Conservation (phyloP, 2,113 vertebrate genomes). For the Poeciliopsis occidentalis region DNA sequence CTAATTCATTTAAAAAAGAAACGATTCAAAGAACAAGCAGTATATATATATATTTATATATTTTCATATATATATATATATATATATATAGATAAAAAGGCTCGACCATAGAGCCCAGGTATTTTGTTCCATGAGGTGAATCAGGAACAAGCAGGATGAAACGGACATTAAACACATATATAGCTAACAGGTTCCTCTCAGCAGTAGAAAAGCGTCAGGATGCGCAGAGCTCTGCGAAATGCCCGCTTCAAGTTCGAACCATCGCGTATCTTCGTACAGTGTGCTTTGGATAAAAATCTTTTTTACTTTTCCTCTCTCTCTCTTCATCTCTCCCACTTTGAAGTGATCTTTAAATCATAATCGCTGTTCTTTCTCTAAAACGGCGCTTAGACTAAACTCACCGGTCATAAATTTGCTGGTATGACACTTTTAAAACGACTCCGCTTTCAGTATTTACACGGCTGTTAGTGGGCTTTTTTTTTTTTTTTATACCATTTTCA, state of each 20-base stretch:
- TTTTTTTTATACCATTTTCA: conserved; percentile 63
- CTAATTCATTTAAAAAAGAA: conserved; percentile 83
- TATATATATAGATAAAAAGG: conserved; percentile 14
- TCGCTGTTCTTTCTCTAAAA: conserved; percentile 66
- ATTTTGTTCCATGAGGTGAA: conserved; percentile 55
- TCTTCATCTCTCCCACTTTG: conserved; percentile 32
- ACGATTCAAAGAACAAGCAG: conserved; percentile 73
- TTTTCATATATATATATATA: no score
- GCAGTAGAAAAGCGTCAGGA: conserved; percentile 82
- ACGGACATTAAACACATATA: conserved; percentile 66
- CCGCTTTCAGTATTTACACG: conserved; percentile 82
- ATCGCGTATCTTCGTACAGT: conserved; percentile 85
- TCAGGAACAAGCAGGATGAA: conserved; percentile 71
- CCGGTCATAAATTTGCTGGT: conserved; percentile 87
- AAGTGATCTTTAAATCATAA: conserved; percentile 41
- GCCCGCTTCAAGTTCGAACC: conserved; percentile 84
- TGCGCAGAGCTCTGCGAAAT: conserved; percentile 82
- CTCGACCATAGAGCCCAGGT: conserved; percentile 62
- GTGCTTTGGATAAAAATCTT: conserved; percentile 87
- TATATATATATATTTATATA: background rate
- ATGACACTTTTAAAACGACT: conserved; percentile 84
- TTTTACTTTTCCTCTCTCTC: conserved; percentile 27
- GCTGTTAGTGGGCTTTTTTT: conserved; percentile 55
- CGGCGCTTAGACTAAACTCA: conserved; percentile 74
- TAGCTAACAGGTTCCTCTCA: conserved; percentile 69